These are phyloP conservation scores for Siderastrea radians DNA, from an alignment of 92 coral and sea anemone species.

Conservation along the genomic window DNA sequence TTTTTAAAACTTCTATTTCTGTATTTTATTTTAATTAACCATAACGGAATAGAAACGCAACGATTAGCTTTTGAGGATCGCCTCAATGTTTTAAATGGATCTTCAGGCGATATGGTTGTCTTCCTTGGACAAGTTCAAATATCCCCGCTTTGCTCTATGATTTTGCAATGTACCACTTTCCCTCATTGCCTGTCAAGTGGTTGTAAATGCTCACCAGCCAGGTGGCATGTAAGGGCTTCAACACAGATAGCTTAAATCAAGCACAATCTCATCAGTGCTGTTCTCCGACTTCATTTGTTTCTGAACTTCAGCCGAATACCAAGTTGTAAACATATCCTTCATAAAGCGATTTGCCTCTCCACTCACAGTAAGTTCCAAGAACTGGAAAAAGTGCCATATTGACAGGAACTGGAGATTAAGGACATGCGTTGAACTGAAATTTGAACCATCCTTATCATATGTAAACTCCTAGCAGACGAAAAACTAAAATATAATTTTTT, in stretches of 20 bases:
- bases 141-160: constrained; percentile 66
- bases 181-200: constrained; percentile 41
- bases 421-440: constrained; percentile 38
- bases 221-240: constrained; percentile 41
- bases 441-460: constrained; percentile 13
- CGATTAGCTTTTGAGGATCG: too few relatives aligned
- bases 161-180: constrained; percentile 40
- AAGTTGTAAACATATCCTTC: constrained; percentile 55
- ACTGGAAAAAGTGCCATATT: constrained; percentile 76
- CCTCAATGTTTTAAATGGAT: too few relatives aligned
- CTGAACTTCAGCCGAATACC: constrained; percentile 61
- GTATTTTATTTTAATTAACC: too few relatives aligned
- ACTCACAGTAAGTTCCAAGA: constrained; percentile 61
- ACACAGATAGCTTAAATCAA: constrained; percentile 30
- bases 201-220: constrained; percentile 20
- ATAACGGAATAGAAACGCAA: too few relatives aligned
- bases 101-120: too few relatives aligned
- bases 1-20: too few relatives aligned
- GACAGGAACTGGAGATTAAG: constrained; percentile 42
- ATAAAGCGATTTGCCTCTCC: constrained; percentile 65
- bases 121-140: too few relatives aligned
- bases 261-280: constrained; percentile 29
- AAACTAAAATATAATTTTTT: constrained; percentile 1
- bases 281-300: constrained; percentile 44
- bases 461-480: constrained; percentile 26